Conservation (phyloP, 2,113 vertebrate species). For the Ageneiosus marmoratus region DNA sequence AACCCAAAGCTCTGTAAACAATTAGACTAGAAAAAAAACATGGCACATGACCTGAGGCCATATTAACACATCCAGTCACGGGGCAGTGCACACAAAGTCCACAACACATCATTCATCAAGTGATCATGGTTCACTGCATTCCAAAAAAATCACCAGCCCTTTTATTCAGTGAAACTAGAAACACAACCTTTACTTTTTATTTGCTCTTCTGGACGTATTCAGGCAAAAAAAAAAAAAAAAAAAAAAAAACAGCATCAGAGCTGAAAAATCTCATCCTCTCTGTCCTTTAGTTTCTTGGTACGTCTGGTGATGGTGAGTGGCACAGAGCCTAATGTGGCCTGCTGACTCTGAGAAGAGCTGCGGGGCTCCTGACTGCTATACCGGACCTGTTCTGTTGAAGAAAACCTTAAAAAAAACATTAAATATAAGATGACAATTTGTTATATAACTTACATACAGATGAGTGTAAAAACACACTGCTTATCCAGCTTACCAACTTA, state of each 20-base stretch:
- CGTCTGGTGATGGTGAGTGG: constrained; percentile 80
- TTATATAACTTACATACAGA: neutral
- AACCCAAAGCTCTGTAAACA: constrained; percentile 9
- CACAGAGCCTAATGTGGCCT: constrained; percentile 68
- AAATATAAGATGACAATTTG: neutral
- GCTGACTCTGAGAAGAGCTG: constrained; percentile 58
- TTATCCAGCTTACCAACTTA: neutral
- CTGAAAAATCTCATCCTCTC: constrained; percentile 89
- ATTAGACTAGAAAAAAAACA: neutral
- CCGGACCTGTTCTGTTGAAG: constrained; percentile 62
- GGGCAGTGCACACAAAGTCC: neutral
- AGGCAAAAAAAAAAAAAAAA: no score
- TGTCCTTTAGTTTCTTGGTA: constrained; percentile 73
- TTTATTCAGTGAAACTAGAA: neutral
- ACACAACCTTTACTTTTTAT: neutral
- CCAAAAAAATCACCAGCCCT: neutral
- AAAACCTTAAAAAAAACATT: constrained; percentile 62
- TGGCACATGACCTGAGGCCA: constrained; percentile 1
- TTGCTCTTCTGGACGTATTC: neutral
- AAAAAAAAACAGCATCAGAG: constrained; percentile 69
- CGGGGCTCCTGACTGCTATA: constrained; percentile 18
- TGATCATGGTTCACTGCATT: neutral
- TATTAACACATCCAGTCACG: neutral
- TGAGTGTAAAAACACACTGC: neutral
- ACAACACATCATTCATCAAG: neutral